Conservation (phyloP, 2,888 invertebrate genomes). For the Gymnocheta viridis region DNA sequence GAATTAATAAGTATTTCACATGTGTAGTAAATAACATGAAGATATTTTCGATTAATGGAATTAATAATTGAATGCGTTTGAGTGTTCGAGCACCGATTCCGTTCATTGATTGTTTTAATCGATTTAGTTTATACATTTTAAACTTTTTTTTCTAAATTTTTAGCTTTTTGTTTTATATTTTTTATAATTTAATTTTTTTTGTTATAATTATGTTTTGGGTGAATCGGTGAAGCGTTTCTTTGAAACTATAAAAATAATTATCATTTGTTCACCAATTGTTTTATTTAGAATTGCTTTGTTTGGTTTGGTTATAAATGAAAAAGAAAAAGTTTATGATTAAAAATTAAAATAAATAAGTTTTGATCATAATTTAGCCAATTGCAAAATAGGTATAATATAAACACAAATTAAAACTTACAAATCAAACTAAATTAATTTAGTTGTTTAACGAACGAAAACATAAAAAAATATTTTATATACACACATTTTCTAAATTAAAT, state of each 20-base stretch:
- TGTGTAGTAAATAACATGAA: not conserved
- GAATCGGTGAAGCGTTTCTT: conserved; percentile 76
- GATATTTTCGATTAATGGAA: conserved; percentile 24
- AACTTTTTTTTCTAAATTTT: conserved; percentile 21
- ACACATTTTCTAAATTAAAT: conserved; percentile 61
- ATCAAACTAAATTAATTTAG: conserved; percentile 32
- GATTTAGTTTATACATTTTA: conserved; percentile 41
- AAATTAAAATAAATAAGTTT: conserved; percentile 43
- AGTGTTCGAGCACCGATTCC: conserved; percentile 61
- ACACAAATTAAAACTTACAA: conserved; percentile 34
- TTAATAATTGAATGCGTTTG: conserved; percentile 46
- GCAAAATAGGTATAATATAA: conserved; percentile 72
- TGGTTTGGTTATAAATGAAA: conserved; percentile 40
- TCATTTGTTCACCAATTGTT: conserved; percentile 61
- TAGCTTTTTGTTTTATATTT: conserved; percentile 29
- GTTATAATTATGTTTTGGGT: conserved; percentile 60
- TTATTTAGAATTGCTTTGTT: conserved; percentile 51
- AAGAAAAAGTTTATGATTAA: conserved; percentile 60
- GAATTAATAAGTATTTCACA: conserved; percentile 28
- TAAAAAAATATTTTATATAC: conserved; percentile 52
- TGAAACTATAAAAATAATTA: conserved; percentile 69
- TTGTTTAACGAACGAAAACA: conserved; percentile 30
- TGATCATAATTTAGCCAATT: conserved; percentile 75
- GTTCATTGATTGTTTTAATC: conserved; percentile 50
- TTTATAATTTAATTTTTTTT: conserved; percentile 15